A percentile compares a stretch with the other conserved stretches of the same genome.
phyloP scores from a whole-genome alignment of 2,113 vertebrate species.

The Pyxicephalus adspersus region DNA sequence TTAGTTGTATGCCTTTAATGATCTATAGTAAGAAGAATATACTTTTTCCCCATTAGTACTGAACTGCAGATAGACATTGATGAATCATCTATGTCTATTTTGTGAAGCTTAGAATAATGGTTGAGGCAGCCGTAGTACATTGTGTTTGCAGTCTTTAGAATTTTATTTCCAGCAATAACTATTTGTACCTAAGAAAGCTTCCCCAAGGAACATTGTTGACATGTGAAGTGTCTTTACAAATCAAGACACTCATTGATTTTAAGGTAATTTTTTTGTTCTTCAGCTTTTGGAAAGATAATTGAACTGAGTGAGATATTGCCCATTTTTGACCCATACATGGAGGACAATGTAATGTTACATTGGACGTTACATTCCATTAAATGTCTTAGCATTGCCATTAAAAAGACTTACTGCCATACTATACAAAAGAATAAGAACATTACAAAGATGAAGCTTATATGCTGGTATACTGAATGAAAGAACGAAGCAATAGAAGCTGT shows the following conservation, averaged over 20 bases:
- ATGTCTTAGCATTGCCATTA: conserved; percentile 19
- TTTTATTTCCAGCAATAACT: conserved; percentile 51
- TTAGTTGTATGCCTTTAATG: no score
- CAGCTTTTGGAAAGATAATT: conserved; percentile 54
- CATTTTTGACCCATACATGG: conserved; percentile 42
- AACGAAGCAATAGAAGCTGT: not conserved
- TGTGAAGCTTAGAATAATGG: conserved; percentile 41
- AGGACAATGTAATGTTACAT: conserved; percentile 42
- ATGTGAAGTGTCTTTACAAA: conserved; percentile 46
- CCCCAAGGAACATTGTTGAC: conserved; percentile 36
- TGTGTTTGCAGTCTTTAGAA: conserved; percentile 35
- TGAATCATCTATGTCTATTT: conserved; percentile 27
- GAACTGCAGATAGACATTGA: conserved; percentile 40
- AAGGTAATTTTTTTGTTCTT: conserved; percentile 51
- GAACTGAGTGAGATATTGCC: conserved; percentile 25
- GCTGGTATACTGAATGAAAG: not conserved
- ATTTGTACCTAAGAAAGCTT: conserved; percentile 43
- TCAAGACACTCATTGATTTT: conserved; percentile 56
- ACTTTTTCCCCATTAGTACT: conserved; percentile 29
- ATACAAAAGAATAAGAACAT: conserved; percentile 19
- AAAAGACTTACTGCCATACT: conserved; percentile 29
- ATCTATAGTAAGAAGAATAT: no score
- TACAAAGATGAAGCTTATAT: not conserved
- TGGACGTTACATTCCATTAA: conserved; percentile 25
- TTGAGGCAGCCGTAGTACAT: conserved; percentile 21